These are phyloP conservation scores for Lemur catta DNA, from an alignment of 2,797 vertebrate species.

Conservation along the genomic window DNA sequence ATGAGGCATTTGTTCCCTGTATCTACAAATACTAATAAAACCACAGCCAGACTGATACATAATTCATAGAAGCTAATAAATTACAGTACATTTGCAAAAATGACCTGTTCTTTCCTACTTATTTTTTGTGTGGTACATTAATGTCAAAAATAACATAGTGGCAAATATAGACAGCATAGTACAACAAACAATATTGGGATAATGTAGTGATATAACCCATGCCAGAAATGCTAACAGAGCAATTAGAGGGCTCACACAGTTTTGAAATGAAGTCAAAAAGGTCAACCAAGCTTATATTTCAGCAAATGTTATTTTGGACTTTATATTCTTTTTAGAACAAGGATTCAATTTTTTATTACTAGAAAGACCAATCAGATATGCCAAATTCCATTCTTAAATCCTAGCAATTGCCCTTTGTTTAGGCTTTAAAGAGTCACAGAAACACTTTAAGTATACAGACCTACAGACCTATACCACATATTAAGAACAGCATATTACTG, in stretches of 20 bases:
- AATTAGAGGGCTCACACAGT: constrained; percentile 20
- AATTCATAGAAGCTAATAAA: constrained; percentile 61
- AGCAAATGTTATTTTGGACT: constrained; percentile 23
- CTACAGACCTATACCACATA: neutral
- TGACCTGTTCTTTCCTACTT: constrained; percentile 41
- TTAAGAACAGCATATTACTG: neutral
- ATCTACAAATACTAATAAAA: constrained; percentile 64
- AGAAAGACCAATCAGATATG: neutral
- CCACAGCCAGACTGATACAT: constrained; percentile 27
- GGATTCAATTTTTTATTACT: constrained; percentile 10
- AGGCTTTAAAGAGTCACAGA: constrained; percentile 9
- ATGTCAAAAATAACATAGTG: constrained; percentile 35
- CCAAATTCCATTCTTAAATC: constrained; percentile 8
- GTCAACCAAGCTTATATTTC: constrained; percentile 36
- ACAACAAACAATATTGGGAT: constrained; percentile 1
- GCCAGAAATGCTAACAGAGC: constrained; percentile 33
- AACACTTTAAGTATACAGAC: neutral
- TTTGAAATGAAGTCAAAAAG: neutral
- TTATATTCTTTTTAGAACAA: constrained; percentile 29
- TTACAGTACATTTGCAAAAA: constrained; percentile 59
- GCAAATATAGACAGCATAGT: constrained; percentile 37
- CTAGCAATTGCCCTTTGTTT: neutral
- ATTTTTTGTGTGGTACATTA: constrained; percentile 52
- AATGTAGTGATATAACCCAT: constrained; percentile 6
- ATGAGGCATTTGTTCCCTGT: constrained; percentile 54